Conservation (phyloP, 1,140 invertebrate genomes). For the Conopomorpha cramerella region DNA sequence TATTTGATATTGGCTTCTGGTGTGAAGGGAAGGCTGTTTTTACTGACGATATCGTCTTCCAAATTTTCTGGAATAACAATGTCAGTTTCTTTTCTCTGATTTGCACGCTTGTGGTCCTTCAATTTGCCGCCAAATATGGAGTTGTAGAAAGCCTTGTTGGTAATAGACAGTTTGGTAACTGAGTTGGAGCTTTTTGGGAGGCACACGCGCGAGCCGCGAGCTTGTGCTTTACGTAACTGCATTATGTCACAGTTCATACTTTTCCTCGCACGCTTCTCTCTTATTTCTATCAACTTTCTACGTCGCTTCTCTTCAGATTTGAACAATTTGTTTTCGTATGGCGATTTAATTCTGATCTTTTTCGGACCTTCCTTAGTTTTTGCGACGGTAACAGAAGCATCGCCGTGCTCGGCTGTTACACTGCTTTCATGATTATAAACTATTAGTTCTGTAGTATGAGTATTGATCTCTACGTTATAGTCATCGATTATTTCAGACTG, state of each 20-base stretch:
- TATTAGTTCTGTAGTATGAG: background rate
- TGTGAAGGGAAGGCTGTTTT: slow-evolving; percentile 1
- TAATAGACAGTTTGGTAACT: slow-evolving; percentile 43
- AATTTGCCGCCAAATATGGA: slow-evolving; percentile 36
- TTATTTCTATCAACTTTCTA: slow-evolving; percentile 35
- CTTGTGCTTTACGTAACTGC: slow-evolving; percentile 24
- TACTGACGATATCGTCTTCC: background rate
- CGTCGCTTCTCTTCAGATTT: slow-evolving; percentile 40
- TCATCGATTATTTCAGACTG: background rate
- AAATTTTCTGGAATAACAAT: background rate
- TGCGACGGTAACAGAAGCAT: slow-evolving; percentile 9
- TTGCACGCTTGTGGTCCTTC: too few species aligned
- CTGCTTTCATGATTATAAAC: too few species aligned
- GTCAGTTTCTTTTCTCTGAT: too few species aligned
- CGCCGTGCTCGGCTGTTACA: slow-evolving; percentile 25
- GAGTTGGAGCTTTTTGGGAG: slow-evolving; percentile 34
- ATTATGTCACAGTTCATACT: slow-evolving; percentile 23
- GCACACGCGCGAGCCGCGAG: slow-evolving; percentile 18
- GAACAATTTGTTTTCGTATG: slow-evolving; percentile 38
- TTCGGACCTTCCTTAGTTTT: slow-evolving; percentile 25
- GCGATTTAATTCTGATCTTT: slow-evolving; percentile 37
- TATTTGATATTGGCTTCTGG: slow-evolving; percentile 17
- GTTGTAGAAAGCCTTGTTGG: slow-evolving; percentile 48
- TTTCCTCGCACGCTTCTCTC: slow-evolving; percentile 33
- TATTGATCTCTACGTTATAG: background rate